Base-by-base conservation (phyloP, 2,113 vertebrate genomes). In the Progne subis region DNA sequence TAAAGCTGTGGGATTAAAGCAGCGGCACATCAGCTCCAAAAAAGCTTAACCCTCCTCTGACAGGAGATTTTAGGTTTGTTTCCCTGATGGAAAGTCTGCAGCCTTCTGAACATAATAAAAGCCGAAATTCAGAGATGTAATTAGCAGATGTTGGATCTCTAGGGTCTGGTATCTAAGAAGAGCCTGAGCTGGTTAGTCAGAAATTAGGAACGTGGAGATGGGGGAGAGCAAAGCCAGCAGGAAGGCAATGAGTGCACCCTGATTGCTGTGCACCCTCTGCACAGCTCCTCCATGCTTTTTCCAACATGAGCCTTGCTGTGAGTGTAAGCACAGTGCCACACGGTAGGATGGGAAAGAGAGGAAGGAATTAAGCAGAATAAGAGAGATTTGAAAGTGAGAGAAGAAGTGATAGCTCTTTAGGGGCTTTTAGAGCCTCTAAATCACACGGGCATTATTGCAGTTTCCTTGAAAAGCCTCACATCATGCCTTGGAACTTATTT, bases 341-440 rank as follows among this genome's bases (percentile, higher is more conserved):
- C 2, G 12, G 29, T 34, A 50, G 53, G 69, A 82, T 57, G 25
- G 13, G 63, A 77, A 74, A 76, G 41, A 79, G 57, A 82, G 29
- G 50, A 82, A 77, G 43, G 55, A 74, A 93, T 77, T 59, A 74
- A 39, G 39, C 29, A 65, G 46, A 43, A 86, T 80, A 94, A 80
- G 84, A 44, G 67, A 80, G 8, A 80, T 77, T 50, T 92, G 59
- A 70, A 92, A 93, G 71, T 50, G 39, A 90, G 76, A 80, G 63
- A 29, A 90, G 61, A 95, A 52, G 52, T 63, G 71, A 92, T 70
- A 77, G 71, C 55, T 90, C 90, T 81, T 83, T 21, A 59, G 90
- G 72, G 88, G 39, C 49, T 93, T 90, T 93, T 63, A 74, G 59
- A 77, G 47, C 25, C 50, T 74, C 68, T 83, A 52, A 93, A 94